Conservation (phyloP, 2,888 invertebrate species). For the Tachina grossa region DNA sequence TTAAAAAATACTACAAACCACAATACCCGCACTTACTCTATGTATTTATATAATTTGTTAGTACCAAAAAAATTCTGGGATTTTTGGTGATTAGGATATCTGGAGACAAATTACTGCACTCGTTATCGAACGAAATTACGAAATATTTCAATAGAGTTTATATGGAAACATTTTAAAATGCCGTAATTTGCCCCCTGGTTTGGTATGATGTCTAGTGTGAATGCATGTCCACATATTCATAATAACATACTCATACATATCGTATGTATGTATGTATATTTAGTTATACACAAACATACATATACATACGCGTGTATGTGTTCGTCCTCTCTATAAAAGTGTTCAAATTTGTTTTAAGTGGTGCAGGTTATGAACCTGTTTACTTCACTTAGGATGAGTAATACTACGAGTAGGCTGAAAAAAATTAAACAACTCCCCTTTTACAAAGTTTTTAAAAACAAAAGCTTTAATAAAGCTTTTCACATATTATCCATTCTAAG, state of each 20-base stretch:
- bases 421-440: constrained; percentile 56
- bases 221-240: neutral
- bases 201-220: no score
- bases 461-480: constrained; percentile 74
- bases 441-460: constrained; percentile 20
- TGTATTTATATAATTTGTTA: neutral
- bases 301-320: neutral
- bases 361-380: constrained; percentile 81
- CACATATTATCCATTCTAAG: constrained; percentile 77
- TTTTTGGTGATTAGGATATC: no score
- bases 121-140: no score
- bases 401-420: constrained; percentile 70
- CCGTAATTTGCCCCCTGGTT: no score
- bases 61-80: neutral
- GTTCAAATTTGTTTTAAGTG: constrained; percentile 73
- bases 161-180: no score
- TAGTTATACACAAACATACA: neutral
- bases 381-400: constrained; percentile 60
- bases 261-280: neutral
- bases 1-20: no score
- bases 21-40: no score
- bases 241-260: neutral
- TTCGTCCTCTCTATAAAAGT: neutral
- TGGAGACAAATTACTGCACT: no score
- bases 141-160: no score